Percentiles rank a stretch among this genome's conserved stretches.
These are phyloP conservation scores for Microcaecilia unicolor DNA, from an alignment of 2,797 vertebrate genomes.

Conservation along the genomic window DNA sequence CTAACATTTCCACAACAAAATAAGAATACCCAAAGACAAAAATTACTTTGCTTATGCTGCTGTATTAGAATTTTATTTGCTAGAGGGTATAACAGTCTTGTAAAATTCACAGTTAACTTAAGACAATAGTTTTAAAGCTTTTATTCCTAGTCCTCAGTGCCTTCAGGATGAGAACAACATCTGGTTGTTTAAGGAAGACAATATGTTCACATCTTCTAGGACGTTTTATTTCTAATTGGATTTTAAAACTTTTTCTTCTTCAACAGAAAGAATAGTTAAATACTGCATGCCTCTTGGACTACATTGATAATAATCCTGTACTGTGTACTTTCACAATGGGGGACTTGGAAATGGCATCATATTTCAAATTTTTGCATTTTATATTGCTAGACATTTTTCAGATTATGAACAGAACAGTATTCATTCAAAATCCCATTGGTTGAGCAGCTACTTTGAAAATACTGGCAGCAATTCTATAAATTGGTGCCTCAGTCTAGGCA, in stretches of 20 bases:
- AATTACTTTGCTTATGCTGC: constrained; percentile 61
- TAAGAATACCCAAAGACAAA: constrained; percentile 50
- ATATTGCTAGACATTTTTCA: no score
- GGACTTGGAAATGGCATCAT: no score
- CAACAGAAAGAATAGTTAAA: background rate
- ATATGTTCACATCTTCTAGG: constrained; percentile 78
- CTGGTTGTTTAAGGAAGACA: constrained; percentile 79
- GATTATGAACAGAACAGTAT: no score
- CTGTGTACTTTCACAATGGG: no score
- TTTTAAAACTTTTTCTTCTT: constrained; percentile 52
- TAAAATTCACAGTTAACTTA: constrained; percentile 71
- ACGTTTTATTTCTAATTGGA: constrained; percentile 79
- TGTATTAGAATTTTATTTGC: constrained; percentile 72
- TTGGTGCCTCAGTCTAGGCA: no score
- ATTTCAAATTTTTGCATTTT: no score
- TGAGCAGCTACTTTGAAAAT: no score
- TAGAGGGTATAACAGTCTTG: constrained; percentile 65
- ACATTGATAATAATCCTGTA: no score
- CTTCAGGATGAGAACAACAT: constrained; percentile 75
- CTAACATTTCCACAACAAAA: constrained; percentile 42
- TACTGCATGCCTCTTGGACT: no score
- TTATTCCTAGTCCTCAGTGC: constrained; percentile 67
- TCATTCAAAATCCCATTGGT: no score
- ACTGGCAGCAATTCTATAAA: no score
- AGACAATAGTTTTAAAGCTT: constrained; percentile 70